Evolutionary conservation across 53 echinoderm and acorn worm genomes (phyloP).

Genomic region (Paelopatides confundens): DNA sequence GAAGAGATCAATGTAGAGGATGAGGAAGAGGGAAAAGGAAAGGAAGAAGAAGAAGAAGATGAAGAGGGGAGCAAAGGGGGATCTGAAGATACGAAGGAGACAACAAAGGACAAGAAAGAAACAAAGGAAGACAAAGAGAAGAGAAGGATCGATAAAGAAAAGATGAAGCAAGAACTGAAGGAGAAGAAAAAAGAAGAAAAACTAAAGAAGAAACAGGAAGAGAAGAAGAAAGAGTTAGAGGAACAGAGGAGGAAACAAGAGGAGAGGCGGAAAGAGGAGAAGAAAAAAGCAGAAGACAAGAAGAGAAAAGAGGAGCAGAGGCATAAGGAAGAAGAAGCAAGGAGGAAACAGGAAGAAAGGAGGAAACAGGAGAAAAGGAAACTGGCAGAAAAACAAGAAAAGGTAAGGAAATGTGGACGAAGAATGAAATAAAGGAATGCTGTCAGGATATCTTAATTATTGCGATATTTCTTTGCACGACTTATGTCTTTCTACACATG

Average conservation of each 20-base stretch:
- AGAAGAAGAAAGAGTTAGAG: conserved; percentile 42
- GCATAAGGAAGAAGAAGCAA: conserved; percentile 62
- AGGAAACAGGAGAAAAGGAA: conserved; percentile 79
- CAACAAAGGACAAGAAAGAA: conserved; percentile 49
- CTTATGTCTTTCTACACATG: no score
- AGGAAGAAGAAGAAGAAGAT: conserved; percentile 55
- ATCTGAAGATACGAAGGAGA: conserved; percentile 25
- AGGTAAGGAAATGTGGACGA: neutral
- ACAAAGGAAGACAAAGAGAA: conserved; percentile 65
- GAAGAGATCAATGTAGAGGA: conserved; percentile 18
- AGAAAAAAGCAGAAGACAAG: conserved; percentile 44
- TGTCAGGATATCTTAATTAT: no score
- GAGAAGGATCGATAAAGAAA: conserved; percentile 66
- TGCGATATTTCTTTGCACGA: no score
- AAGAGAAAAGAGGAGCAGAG: conserved; percentile 54
- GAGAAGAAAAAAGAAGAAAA: conserved; percentile 60
- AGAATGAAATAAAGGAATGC: neutral
- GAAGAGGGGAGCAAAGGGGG: conserved; percentile 22
- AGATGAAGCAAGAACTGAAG: conserved; percentile 66
- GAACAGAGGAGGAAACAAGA: conserved; percentile 35
- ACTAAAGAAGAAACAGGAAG: conserved; percentile 55
- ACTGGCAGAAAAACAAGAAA: conserved; percentile 56
- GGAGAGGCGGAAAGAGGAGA: conserved; percentile 49
- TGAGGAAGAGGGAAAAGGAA: conserved; percentile 51
- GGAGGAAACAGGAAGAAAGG: conserved; percentile 64